Percentiles rank a stretch among this genome's conserved stretches.
Conservation (phyloP, 2,113 vertebrate genomes). For the Mastomys natalensis region DNA sequence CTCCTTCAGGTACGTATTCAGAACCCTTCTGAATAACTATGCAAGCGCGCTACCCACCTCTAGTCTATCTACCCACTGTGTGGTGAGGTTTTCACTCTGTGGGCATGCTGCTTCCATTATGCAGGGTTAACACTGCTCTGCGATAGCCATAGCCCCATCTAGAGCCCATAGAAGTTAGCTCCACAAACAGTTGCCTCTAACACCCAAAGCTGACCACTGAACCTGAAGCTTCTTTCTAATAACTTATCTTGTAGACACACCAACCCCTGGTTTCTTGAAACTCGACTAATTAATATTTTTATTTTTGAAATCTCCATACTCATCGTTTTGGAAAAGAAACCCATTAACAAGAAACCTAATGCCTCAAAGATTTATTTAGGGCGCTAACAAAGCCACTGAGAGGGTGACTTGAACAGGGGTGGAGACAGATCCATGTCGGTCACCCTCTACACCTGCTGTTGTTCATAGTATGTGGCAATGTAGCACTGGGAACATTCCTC, state of each 20-base stretch:
- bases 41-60: rapidly evolving
- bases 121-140: not conserved
- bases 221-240: not conserved
- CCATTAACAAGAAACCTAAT: not conserved
- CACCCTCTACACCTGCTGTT: not conserved
- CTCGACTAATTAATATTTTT: not conserved
- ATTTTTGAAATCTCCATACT: not conserved
- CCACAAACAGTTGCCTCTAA: not conserved
- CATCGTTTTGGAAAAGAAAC: constrained; percentile 1
- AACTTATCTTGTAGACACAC: not conserved
- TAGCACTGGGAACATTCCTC: not conserved
- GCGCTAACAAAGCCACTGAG: not conserved
- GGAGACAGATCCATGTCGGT: not conserved
- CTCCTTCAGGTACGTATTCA: not conserved
- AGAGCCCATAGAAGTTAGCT: not conserved
- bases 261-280: not conserved
- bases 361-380: not conserved
- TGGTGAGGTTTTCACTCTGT: not conserved
- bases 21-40: not conserved
- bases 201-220: not conserved
- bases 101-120: rapidly evolving
- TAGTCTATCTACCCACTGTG: rapidly evolving
- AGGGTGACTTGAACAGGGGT: not conserved
- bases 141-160: not conserved
- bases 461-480: not conserved